Evolutionary conservation across 1,140 invertebrate genomes (phyloP), one percentile per base, ranked within the genome.

Genomic region (Armadillidium nasatum): DNA sequence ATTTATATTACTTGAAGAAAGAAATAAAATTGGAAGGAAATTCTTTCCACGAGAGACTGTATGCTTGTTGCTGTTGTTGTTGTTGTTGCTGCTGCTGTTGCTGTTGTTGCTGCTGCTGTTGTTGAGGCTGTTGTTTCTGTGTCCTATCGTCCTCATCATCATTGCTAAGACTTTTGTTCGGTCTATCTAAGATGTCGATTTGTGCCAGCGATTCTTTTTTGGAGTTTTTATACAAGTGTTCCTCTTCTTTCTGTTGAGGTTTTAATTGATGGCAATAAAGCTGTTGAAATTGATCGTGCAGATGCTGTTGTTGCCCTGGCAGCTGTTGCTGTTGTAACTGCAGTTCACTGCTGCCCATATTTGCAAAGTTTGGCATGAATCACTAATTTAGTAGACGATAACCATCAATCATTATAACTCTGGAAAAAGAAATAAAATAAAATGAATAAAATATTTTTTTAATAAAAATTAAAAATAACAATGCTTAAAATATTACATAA

Each of bases 41-140:
- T 50, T 78, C 77, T 44, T 80, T 80, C 79, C 79, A 80, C 69
- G 76, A 80, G 22, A 78, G 75, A 66, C 77, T 80, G 67, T 80
- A 80, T 0, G 79, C 75, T 71, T 78, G 77, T 44, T 73, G 67
- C 74, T 78, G 75, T 66, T 80, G 73, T 72, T 69, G 44, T 11
- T 22, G 44, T 60, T 60, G 21, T 73, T 43, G 13, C 15, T 33
- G 11, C 10, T 21, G 22, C 19, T 11, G 21, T 73, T 73, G 45
- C 3, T 10, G 13, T 45, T 73, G 23, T 73, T 73, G 13, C 50
- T 60, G 44, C 43, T 54, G 44, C n/a, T 46, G 11, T 46, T 73
- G 22, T 33, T 33, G 33, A 33, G 33, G 33, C 33, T 33, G 33
- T 33, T 33, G 33, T 33, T 33, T 33, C 33, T 33, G 33, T 33